Conservation (phyloP, 1,140 invertebrate genomes). For the Drosophila repletoides region DNA sequence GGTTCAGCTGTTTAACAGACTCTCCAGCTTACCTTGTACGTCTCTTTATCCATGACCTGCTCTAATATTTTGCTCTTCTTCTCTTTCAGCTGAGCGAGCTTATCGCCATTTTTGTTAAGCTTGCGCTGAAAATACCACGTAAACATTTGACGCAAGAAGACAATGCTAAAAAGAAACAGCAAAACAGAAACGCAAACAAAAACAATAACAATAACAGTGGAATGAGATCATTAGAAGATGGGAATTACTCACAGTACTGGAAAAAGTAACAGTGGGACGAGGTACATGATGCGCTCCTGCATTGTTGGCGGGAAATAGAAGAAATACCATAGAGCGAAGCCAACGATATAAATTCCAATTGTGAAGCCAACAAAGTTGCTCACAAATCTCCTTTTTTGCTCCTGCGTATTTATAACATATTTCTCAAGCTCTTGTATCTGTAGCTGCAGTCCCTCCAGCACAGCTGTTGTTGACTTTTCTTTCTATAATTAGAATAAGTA, state of each 20-base stretch:
- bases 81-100: conserved; percentile 88
- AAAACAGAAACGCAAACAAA: conserved; percentile 63
- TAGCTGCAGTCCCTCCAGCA: conserved; percentile 90
- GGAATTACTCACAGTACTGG: conserved; percentile 89
- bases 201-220: neutral
- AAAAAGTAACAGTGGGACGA: conserved; percentile 88
- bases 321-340: conserved; percentile 90
- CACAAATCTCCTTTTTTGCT: conserved; percentile 90
- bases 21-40: conserved; percentile 95
- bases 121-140: conserved; percentile 94
- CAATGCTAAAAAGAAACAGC: no score
- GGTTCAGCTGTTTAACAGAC: no score
- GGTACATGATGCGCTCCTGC: conserved; percentile 87
- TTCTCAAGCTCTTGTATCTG: conserved; percentile 92
- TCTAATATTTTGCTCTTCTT: conserved; percentile 96
- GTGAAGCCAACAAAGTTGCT: conserved; percentile 91
- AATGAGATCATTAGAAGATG: conserved; percentile 40
- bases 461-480: conserved; percentile 90
- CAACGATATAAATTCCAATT: conserved; percentile 90
- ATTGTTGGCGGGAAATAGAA: conserved; percentile 88
- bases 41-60: conserved; percentile 98
- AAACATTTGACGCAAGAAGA: conserved; percentile 89
- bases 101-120: conserved; percentile 90
- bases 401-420: conserved; percentile 90
- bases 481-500: conserved; percentile 88